Evolutionary conservation across 2,888 invertebrate species (phyloP), one percentile per base, ranked within the genome.

Genomic region (Epistrophe eligans): DNA sequence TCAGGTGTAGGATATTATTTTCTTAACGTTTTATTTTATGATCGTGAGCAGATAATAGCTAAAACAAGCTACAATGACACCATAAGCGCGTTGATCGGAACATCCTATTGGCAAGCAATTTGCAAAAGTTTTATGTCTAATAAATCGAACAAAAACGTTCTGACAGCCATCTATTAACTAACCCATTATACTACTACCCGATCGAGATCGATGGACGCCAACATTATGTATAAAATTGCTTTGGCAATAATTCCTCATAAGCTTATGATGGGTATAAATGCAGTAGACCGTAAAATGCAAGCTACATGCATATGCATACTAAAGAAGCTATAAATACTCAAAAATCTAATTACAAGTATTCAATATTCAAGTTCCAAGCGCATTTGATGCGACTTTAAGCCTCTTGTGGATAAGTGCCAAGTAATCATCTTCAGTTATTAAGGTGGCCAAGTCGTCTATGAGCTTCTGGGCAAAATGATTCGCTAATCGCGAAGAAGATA

Each of bases 81-180:
- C 17, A 19, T 35, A 35, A 60, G 32, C 43, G 19, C 7, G 19
- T 48, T 57, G 4, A 57, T 35, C 35, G 10, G 8, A 45, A 71
- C 62, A 71, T 79, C 72, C 64, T 79, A 64, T 66, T 72, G 64
- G 57, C 64, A 64, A 79, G 55, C 48, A 57, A 28, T 52, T 79
- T 45, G 11, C 50, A 28, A 73, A 24, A 70, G 9, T 13, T 28
- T 28, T 67, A 35, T 55, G 40, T 52, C 64, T 66, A 55, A 50
- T 67, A 74, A 81, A 70, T 70, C 48, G 43, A 58, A 58, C 66
- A 66, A 77, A 24, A 71, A 48, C 60, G 64, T 64, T 81, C 45
- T 73, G 77, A 83, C 82, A 83, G 60, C 58, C 60, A 73, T 73
- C 67, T 67, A 77, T 77, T 60, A 60, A 60, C 60, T 72, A 55